phyloP scores from a whole-genome alignment of 2,797 vertebrate genomes.

The Sylvilagus floridanus region DNA sequence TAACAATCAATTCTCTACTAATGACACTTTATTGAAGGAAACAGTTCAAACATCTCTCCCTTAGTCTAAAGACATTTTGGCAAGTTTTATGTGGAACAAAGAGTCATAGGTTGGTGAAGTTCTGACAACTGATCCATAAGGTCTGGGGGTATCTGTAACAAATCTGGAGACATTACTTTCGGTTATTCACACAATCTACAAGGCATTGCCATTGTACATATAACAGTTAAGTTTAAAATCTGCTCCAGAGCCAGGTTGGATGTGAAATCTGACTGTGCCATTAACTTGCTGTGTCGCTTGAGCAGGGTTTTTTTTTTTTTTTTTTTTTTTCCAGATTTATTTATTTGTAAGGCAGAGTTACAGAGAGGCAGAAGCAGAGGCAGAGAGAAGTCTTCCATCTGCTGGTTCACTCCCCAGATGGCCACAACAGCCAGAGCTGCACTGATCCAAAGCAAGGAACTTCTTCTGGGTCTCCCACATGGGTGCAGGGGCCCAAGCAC shows the following conservation, averaged over 20 bases:
- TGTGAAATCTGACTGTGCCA: conserved; percentile 16
- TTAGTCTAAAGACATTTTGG: conserved; percentile 41
- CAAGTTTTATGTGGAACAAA: conserved; percentile 58
- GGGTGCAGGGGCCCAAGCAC: no score
- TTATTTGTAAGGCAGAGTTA: no score
- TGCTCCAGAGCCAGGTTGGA: conserved; percentile 16
- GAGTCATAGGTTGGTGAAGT: conserved; percentile 46
- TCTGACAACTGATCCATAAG: conserved; percentile 24
- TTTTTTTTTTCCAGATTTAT: no score
- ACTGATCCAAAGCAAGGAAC: no score
- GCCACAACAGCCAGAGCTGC: no score
- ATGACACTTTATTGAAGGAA: conserved; percentile 65
- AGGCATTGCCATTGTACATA: background rate
- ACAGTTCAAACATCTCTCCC: background rate
- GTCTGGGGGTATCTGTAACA: background rate
- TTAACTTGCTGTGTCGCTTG: conserved; percentile 39
- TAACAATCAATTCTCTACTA: conserved; percentile 56
- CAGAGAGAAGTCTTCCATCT: no score
- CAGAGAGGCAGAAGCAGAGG: no score
- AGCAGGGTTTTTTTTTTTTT: background rate
- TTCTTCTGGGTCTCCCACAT: no score
- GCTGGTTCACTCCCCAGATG: no score
- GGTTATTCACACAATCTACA: conserved; percentile 51
- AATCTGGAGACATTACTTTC: conserved; percentile 1
- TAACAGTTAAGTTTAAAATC: conserved; percentile 49